A percentile compares a stretch with the other conserved stretches of the same genome.
Conservation (phyloP, 2,797 vertebrate genomes). For the Bufotes viridis region DNA sequence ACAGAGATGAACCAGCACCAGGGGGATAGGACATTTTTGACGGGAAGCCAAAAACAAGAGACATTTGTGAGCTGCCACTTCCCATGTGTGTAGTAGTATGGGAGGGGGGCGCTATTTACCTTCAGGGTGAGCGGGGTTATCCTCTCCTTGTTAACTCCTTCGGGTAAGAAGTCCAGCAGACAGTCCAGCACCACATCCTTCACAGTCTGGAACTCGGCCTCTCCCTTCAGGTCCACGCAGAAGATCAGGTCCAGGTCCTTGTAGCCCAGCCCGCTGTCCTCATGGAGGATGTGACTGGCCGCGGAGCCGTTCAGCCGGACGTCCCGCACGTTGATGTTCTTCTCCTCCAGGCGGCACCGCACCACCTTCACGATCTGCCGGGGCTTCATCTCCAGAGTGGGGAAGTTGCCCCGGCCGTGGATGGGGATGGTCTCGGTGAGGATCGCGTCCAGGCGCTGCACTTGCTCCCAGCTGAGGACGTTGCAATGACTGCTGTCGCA, state of each 20-base stretch:
- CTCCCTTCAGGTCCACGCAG: slow-evolving; percentile 91
- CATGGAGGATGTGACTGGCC: slow-evolving; percentile 94
- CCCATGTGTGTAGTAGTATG: neutral
- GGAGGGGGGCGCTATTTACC: slow-evolving; percentile 75
- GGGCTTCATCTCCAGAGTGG: slow-evolving; percentile 94
- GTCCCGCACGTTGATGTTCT: slow-evolving; percentile 87
- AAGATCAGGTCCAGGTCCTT: slow-evolving; percentile 99
- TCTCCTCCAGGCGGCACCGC: slow-evolving; percentile 90
- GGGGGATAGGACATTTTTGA: neutral
- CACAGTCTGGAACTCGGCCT: slow-evolving; percentile 95
- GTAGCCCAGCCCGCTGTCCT: slow-evolving; percentile 94
- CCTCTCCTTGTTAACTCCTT: slow-evolving; percentile 97
- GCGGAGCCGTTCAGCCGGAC: slow-evolving; percentile 96
- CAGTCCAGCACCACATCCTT: slow-evolving; percentile 98
- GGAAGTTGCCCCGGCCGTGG: slow-evolving; percentile 98
- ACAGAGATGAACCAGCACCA: neutral
- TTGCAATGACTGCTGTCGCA: slow-evolving; percentile 80
- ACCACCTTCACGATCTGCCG: slow-evolving; percentile 96
- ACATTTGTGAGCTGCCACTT: too few species aligned
- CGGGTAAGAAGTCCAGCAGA: slow-evolving; percentile 96
- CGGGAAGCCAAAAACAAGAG: too few species aligned
- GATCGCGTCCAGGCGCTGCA: slow-evolving; percentile 93
- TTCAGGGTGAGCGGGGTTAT: slow-evolving; percentile 94
- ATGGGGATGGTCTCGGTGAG: slow-evolving; percentile 97
- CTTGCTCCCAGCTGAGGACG: slow-evolving; percentile 97